Evolutionary conservation across 2,113 vertebrate species (phyloP), one percentile per base, ranked within the genome.

Genomic region (Gnathonemus echidnorhynchus): DNA sequence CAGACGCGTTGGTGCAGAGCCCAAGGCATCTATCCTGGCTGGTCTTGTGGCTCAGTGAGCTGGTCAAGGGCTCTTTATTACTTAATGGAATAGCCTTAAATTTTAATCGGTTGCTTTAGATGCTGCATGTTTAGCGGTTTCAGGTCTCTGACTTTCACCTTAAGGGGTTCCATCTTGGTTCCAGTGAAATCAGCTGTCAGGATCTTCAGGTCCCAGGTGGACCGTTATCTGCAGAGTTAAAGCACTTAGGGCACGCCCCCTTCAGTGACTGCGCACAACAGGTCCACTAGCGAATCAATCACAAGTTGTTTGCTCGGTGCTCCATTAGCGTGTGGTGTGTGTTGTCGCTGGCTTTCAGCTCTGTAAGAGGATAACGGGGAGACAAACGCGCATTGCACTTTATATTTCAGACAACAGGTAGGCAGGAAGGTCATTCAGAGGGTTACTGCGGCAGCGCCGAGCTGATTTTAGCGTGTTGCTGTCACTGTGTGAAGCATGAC

Each of bases 81-180:
- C 77, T 88, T 90, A 88, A 90, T 90, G 88, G 70, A 49, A 49
- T 46, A 66, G 24, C 88, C 88, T 90, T 88, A 90, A 56, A 88
- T 83, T 90, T 92, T 91, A 92, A 92, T 92, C 92, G 92, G 90
- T 90, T 88, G 90, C 86, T 84, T 91, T 87, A 21, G 46, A 85
- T 89, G 58, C 90, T 90, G 90, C 27, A 88, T 27, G 86, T 90
- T 87, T 87, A 74, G 87, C 93, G 90, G 90, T 91, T 90, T 91
- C 89, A 91, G 92, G 91, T 80, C 90, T 91, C 88, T 62, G 90
- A 91, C 90, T 91, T 93, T 94, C 92, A 94, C 93, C 92, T 94
- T 94, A 92, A 93, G 90, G 90, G 87, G 85, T 70, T 62, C 42
- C 74, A 50, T 56, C 89, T 89, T 70, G 90, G 80, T 56, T 50